Evolutionary conservation across 2,888 invertebrate genomes (phyloP), one percentile per base, ranked within the genome.

Genomic region (Amblyjoppa fuscipennis): DNA sequence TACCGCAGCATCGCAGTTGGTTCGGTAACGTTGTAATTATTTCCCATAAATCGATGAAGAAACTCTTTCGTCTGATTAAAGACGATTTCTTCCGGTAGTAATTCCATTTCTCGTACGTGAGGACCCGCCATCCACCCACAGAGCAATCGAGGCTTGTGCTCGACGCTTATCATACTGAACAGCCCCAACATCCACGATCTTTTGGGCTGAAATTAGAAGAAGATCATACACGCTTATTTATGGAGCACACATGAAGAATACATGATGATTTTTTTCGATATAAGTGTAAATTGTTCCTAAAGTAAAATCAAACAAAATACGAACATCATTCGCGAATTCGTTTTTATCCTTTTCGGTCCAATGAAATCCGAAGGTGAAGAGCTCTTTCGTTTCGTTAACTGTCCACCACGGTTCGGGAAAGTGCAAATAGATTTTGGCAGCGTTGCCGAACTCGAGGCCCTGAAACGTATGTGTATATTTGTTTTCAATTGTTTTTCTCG

Each of bases 391-490:
- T 25, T 61, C 20, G n/a, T 80, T 74, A 34, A 76, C 20, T 0
- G 49, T 31, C 97, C 97, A 97, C 96, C 97, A 97, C 1, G 95
- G 94, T 7, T 94, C 91, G 0, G 96, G 94, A 92, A 96, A 97
- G 56, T 95, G 94, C 0, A 97, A 89, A 71, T 96, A 95, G 38
- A 97, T 95, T 94, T 97, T 97, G 84, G 96, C 95, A 0, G 96
- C 96, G 0, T 95, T 95, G 0, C 97, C 97, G 88, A 96, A 96
- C 0, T 96, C 95, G 68, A 97, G 92, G 20, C 94, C 94, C 92
- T 96, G 90, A 76, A 90, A 90, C 82, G 56, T 28, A 31, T 31
- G 6, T 68, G 25, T 59, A 16, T 16, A 9, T 74, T 16, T 25
- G 69, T 11, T 56, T 56, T 20, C 2, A n/a, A n/a, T 53, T 2